Conservation (phyloP, 2,797 vertebrate genomes). For the Oceanodroma leucorhoa region DNA sequence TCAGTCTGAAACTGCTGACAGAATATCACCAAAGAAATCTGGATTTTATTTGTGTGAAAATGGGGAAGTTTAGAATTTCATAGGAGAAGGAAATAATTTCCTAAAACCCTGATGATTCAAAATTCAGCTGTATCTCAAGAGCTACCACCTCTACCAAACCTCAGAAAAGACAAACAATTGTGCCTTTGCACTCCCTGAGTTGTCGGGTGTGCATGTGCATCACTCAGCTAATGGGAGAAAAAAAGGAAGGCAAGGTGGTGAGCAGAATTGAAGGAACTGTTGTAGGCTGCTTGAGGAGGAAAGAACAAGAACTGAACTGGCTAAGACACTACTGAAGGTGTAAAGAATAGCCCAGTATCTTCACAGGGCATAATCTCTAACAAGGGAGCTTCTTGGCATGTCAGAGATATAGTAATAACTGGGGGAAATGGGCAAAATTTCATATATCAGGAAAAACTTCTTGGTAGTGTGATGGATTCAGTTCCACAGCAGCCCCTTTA, state of each 20-base stretch:
- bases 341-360: not conserved
- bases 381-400: not conserved
- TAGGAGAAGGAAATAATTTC: not conserved
- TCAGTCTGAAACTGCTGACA: not conserved
- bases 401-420: not conserved
- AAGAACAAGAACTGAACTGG: not conserved
- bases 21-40: not conserved
- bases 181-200: not conserved
- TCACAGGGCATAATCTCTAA: not conserved
- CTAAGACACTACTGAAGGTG: not conserved
- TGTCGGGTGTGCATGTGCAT: not conserved
- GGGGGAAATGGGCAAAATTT: not conserved
- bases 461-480: not conserved
- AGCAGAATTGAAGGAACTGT: not conserved
- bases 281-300: not conserved
- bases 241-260: not conserved
- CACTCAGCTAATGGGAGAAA: not conserved
- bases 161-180: not conserved
- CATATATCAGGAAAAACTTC: not conserved
- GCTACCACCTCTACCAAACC: not conserved
- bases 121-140: not conserved
- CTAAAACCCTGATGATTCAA: rapidly evolving
- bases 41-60: not conserved
- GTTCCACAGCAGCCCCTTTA: not conserved
- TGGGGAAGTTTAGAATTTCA: not conserved